These are phyloP conservation scores for Melanerpes aurifrons DNA, from an alignment of 2,113 vertebrate genomes.

Conservation along the genomic window DNA sequence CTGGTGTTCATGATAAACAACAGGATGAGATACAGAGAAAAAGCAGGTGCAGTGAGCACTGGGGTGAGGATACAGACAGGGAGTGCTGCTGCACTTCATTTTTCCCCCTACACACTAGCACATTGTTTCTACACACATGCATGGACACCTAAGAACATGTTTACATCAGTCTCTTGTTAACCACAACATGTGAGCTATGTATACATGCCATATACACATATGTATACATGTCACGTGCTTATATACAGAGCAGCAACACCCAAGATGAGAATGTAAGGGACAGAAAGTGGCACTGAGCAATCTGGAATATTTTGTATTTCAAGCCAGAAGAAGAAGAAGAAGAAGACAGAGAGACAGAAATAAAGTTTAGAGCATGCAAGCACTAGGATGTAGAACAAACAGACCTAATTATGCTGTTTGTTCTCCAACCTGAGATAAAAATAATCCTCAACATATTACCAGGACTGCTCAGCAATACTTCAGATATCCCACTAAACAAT, in stretches of 20 bases:
- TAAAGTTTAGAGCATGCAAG: neutral
- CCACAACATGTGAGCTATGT: neutral
- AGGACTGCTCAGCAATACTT: neutral
- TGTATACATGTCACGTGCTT: too few species aligned
- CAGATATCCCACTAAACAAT: neutral
- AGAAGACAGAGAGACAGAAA: neutral
- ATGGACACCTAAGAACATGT: accelerated
- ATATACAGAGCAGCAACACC: neutral
- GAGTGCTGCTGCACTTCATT: neutral
- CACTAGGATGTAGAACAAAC: conserved; percentile 4
- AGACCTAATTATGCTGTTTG: conserved; percentile 27
- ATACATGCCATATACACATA: neutral
- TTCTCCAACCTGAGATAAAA: conserved; percentile 22
- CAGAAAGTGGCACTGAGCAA: neutral
- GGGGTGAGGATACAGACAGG: neutral
- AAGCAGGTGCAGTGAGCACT: neutral
- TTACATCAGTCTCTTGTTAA: neutral
- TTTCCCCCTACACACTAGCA: neutral
- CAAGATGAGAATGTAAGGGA: neutral
- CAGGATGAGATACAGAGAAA: neutral
- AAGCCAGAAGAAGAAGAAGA: neutral
- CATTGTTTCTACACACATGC: accelerated
- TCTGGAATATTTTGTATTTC: neutral
- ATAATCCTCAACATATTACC: conserved; percentile 7
- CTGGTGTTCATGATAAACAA: neutral